These are phyloP conservation scores for Channa maculata DNA, from an alignment of 2,113 vertebrate genomes.

Conservation along the genomic window DNA sequence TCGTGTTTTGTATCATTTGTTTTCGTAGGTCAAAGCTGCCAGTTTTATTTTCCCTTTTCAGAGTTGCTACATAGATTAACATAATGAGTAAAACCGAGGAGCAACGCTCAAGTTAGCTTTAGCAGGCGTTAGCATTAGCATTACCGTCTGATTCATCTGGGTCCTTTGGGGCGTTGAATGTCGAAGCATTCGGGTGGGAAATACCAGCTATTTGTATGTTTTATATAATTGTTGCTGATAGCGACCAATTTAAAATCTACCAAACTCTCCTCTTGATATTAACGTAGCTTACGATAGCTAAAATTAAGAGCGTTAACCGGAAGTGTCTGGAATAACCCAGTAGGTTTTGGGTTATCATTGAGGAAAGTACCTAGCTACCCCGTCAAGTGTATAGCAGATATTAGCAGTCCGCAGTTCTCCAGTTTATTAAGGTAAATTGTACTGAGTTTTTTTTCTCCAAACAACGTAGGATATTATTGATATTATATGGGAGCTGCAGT, in stretches of 20 bases:
- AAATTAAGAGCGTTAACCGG: background rate
- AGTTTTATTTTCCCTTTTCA: background rate
- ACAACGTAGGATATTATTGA: too few relatives aligned
- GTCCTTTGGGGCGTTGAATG: background rate
- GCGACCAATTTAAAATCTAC: accelerated
- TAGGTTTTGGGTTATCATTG: too few relatives aligned
- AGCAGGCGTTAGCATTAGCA: background rate
- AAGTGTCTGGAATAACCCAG: background rate
- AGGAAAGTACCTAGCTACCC: constrained; percentile 15
- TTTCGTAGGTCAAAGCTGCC: background rate
- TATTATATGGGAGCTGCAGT: too few relatives aligned
- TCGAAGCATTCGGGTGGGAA: too few relatives aligned
- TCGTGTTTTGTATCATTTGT: background rate
- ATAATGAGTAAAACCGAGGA: too few relatives aligned
- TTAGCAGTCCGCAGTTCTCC: too few relatives aligned
- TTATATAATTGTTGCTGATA: accelerated
- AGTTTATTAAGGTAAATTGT: too few relatives aligned
- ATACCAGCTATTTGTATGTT: background rate
- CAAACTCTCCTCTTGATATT: accelerated
- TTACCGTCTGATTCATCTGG: background rate
- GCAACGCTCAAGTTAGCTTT: background rate
- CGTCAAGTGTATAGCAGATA: too few relatives aligned
- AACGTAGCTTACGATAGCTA: background rate
- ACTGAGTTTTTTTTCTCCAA: too few relatives aligned
- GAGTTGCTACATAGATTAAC: background rate